Base-by-base conservation (phyloP, 2,888 invertebrate genomes). In the Pristionchus exspectatus region DNA sequence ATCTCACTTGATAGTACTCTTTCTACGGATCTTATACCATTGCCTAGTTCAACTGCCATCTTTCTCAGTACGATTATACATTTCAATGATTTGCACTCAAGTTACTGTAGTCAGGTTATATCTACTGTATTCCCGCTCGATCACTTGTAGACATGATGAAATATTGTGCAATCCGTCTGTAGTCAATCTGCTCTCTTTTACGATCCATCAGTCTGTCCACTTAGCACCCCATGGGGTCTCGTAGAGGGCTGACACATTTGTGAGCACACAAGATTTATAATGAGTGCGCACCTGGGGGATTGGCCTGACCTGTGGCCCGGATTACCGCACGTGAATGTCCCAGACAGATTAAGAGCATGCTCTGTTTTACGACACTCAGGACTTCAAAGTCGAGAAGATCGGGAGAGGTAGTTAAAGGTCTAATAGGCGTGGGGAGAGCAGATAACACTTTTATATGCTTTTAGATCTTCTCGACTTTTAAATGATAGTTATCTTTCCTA, bases 221-320 rank as follows among this genome's bases (percentile, higher is more conserved):
- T 69, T 77, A 30, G 44, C 74, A 44, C 44, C 74, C 74, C 74
- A 44, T 77, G 74, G 74, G 74, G 33, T 77, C 74, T 44, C 69
- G n/a, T 9, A 27, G 24, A 7, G 33, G 3, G 30, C 50, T 44
- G n/a, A 24, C 81, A 81, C 81, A 81, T 81, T 54, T 27, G 14
- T 81, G 81, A 27, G n/a, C 50, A 54, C 50, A 81, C 81, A 81
- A 16, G 50, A 18, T 24, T 44, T 24, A 77, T 81, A 81, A 81
- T 81, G 54, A 27, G 81, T 4, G 50, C 81, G 38, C 81, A 81
- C 81, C 81, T 81, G 81, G 81, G 27, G 81, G 18, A 1, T 5
- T 5, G 44, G 44, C 9, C 44, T 44, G 30, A 14, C 50, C 44
- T 9, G 27, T n/a, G n/a, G 18, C 14, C 44, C 27, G 33, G 50